A percentile compares a stretch with the other conserved stretches of the same genome.
Evolutionary conservation across 1,140 invertebrate species (phyloP).

Genomic region (Muscidifurax raptorellus): DNA sequence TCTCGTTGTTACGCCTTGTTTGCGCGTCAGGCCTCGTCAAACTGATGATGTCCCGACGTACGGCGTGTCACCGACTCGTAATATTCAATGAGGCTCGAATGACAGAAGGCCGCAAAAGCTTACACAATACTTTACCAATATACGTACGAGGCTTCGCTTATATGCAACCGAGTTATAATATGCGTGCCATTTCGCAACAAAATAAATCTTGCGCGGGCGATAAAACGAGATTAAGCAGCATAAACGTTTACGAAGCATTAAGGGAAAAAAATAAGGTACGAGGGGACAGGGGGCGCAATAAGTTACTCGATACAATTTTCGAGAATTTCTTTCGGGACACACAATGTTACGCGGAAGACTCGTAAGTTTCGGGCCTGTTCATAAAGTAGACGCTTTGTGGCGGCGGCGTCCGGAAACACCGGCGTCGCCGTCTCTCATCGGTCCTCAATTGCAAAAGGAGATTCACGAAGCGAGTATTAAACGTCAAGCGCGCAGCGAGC

Average conservation of each 20-base stretch:
- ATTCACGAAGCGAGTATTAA: slow-evolving; percentile 29
- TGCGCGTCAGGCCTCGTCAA: neutral
- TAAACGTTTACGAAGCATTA: neutral
- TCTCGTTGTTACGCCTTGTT: slow-evolving; percentile 15
- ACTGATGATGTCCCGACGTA: neutral
- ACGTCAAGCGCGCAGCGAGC: neutral
- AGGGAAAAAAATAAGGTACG: too few relatives aligned
- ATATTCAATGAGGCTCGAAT: slow-evolving; percentile 2
- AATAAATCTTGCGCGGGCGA: neutral
- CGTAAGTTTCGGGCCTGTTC: slow-evolving; percentile 36
- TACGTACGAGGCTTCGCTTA: too few relatives aligned
- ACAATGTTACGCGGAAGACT: neutral
- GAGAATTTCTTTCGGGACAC: neutral
- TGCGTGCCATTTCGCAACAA: too few relatives aligned
- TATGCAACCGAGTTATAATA: too few relatives aligned
- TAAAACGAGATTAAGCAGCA: neutral
- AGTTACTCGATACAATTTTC: neutral
- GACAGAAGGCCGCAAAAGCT: neutral
- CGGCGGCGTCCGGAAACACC: neutral
- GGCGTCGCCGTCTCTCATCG: slow-evolving; percentile 5
- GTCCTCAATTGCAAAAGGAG: slow-evolving; percentile 18
- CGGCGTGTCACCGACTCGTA: neutral
- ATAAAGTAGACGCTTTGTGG: slow-evolving; percentile 25
- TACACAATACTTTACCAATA: neutral
- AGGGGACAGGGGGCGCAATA: neutral